A percentile compares a stretch with the other conserved stretches of the same genome.
These are phyloP conservation scores for Bellardia pandia DNA, from an alignment of 2,888 invertebrate genomes.

Conservation along the genomic window DNA sequence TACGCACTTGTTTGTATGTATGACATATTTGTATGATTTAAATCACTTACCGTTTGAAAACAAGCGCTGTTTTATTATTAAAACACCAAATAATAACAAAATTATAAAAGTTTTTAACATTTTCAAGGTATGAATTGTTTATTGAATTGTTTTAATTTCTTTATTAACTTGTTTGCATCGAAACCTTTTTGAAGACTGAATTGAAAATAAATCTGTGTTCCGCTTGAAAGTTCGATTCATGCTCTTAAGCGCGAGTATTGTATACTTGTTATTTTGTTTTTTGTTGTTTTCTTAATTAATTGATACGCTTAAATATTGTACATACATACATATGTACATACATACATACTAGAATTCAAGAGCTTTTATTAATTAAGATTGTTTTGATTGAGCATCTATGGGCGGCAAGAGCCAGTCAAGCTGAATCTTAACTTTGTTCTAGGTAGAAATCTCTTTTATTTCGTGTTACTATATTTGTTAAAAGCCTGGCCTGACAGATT, in stretches of 20 bases:
- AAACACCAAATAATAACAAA: conserved; percentile 26
- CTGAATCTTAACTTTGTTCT: not conserved
- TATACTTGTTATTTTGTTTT: conserved; percentile 26
- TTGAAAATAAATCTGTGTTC: conserved; percentile 10
- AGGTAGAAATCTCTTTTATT: not conserved
- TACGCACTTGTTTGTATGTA: too few species aligned
- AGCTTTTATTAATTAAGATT: conserved; percentile 20
- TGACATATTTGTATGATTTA: not conserved
- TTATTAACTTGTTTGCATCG: conserved; percentile 24
- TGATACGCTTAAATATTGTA: conserved; percentile 37
- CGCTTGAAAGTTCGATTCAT: conserved; percentile 35
- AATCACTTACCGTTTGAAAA: conserved; percentile 39
- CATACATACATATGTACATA: too few species aligned
- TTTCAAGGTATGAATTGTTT: conserved; percentile 1
- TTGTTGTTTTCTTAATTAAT: conserved; percentile 1
- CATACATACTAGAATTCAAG: not conserved
- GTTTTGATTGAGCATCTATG: not conserved
- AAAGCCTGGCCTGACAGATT: too few species aligned
- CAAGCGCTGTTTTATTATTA: conserved; percentile 3
- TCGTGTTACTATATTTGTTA: not conserved
- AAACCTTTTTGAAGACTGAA: conserved; percentile 48
- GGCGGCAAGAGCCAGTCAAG: not conserved
- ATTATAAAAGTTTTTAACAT: conserved; percentile 43
- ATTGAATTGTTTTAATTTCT: not conserved
- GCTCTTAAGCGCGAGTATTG: conserved; percentile 1